These are phyloP conservation scores for Amazona finschi DNA, from an alignment of 2,797 vertebrate species.

Conservation along the genomic window DNA sequence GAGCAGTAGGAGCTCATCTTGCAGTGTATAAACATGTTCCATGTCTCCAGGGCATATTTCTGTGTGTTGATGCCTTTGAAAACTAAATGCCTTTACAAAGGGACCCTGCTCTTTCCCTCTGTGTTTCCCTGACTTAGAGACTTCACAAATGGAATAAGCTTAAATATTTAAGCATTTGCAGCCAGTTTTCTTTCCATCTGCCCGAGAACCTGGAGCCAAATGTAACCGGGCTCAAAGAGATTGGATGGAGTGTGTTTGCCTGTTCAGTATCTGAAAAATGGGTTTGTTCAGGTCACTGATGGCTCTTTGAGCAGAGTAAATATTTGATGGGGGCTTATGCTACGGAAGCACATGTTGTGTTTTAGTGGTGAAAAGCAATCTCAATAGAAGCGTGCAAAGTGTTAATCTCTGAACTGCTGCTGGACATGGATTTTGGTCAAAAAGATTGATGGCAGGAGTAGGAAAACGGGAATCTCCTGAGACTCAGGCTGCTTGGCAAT, in stretches of 20 bases:
- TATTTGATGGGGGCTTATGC: neutral
- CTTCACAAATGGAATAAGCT: neutral
- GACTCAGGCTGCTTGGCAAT: neutral
- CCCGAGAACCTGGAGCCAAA: neutral
- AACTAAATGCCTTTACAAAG: neutral
- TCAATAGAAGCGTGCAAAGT: neutral
- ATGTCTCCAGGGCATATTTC: neutral
- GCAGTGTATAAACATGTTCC: fast-evolving
- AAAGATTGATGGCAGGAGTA: neutral
- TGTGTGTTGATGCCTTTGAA: neutral
- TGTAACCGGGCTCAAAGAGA: neutral
- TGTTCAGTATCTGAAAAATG: neutral
- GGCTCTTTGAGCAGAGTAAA: neutral
- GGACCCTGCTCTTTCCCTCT: neutral
- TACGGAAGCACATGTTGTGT: neutral
- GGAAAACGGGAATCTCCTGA: neutral
- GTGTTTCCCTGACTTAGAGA: neutral
- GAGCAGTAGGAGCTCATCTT: neutral
- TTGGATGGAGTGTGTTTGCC: neutral
- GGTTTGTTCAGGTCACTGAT: neutral
- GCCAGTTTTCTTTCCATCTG: neutral
- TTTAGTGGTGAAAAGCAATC: neutral
- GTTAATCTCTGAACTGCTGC: neutral
- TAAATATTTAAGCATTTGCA: neutral
- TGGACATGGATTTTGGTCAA: neutral